Evolutionary conservation across 2,797 vertebrate genomes (phyloP), one percentile per base, ranked within the genome.

Genomic region (Hafferia zeledoni): DNA sequence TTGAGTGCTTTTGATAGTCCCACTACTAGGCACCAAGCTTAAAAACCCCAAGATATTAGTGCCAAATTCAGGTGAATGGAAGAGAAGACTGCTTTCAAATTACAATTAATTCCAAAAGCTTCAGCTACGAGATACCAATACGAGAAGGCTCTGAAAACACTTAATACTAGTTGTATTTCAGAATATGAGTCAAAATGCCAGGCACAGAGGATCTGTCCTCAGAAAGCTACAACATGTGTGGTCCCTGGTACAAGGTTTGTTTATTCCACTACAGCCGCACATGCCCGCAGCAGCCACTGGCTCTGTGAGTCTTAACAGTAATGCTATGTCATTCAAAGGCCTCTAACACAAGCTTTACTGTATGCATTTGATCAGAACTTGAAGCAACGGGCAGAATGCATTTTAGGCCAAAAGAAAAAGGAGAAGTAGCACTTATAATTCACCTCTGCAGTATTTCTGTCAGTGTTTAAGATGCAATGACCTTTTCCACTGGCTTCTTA

Each of bases 401-500:
- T 65, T 77, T 72, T 35, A 63, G n/a, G 47, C 30, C 50, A 75
- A 70, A 83, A 17, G 41, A 24, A 44, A 95, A 91, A 43, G 27
- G 27, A 83, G 75, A 47, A 82, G 59, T 13, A 60, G 80, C 65
- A 35, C 50, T 85, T 56, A 63, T 27, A 76, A 75, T 85, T 79
- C n/a, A 22, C 0, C 10, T 43, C 81, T 90, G 49, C 41, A 47
- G 13, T 30, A 68, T 67, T 89, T 76, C 81, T 75, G 35, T 35
- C n/a, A 57, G 24, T 1, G 9, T 43, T 89, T 87, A 64, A 83
- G 61, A 68, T 1, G 10, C 56, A 33, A 12, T 1, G 31, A 81
- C 64, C 43, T 93, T 95, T 89, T 77, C 79, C 83, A 50, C 43
- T 15, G 39, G 68, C 50, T 89, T 65, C 89, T 71, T 65, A 87